Percentiles rank a stretch among this genome's conserved stretches.
phyloP scores from a whole-genome alignment of 2,113 vertebrate species.

The Festucalex cinctus region DNA sequence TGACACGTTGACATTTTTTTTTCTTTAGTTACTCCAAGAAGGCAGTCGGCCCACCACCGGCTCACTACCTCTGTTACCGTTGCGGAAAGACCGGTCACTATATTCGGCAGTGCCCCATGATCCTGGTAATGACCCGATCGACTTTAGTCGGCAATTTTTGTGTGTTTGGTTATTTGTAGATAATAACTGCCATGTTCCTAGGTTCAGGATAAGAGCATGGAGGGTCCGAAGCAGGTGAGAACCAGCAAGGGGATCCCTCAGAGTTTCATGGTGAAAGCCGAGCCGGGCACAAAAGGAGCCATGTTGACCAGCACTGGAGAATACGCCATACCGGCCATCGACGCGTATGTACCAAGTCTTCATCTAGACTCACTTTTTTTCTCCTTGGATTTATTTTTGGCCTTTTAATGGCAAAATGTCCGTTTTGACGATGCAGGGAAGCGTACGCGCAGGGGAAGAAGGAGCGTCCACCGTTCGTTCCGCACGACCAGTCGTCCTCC shows the following conservation, averaged over 20 bases:
- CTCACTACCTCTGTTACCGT: conserved; percentile 92
- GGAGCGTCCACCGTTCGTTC: conserved; percentile 94
- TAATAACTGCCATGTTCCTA: conserved; percentile 10
- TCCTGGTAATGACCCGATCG: conserved; percentile 72
- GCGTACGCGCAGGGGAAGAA: conserved; percentile 97
- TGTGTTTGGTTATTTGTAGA: not conserved
- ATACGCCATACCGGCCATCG: conserved; percentile 96
- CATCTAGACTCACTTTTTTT: not conserved
- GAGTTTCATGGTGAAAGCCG: conserved; percentile 98
- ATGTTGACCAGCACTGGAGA: conserved; percentile 98
- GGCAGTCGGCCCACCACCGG: conserved; percentile 88
- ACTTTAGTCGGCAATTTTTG: not conserved
- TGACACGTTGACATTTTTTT: not conserved
- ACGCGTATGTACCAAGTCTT: conserved; percentile 80
- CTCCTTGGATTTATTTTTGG: not conserved
- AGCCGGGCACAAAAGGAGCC: conserved; percentile 94
- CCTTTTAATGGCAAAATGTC: not conserved
- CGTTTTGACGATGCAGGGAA: conserved; percentile 74
- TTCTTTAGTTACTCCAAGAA: conserved; percentile 92
- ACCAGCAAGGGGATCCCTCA: conserved; percentile 97
- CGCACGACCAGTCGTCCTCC: conserved; percentile 87
- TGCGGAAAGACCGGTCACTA: conserved; percentile 95
- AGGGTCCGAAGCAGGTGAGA: conserved; percentile 88
- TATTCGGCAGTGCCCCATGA: conserved; percentile 91
- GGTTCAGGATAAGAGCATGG: conserved; percentile 89